Percentiles rank a stretch among this genome's conserved stretches.
phyloP scores from a whole-genome alignment of 2,797 vertebrate species.

The Gadopsis bispinosus region DNA sequence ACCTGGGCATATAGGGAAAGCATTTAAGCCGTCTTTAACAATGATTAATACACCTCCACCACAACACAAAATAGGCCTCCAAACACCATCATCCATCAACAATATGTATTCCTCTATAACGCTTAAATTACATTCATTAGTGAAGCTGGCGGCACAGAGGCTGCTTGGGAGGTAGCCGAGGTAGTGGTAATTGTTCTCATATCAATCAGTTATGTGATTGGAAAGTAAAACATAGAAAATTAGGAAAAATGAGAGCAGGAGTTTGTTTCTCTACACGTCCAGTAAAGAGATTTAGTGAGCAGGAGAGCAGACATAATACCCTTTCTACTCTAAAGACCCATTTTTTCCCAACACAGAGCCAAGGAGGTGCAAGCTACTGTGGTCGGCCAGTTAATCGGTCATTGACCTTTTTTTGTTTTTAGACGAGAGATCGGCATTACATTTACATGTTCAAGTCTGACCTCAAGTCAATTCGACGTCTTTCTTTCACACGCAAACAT shows the following conservation, averaged over 20 bases:
- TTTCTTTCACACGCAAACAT: neutral
- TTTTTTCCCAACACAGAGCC: constrained; percentile 6
- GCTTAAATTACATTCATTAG: constrained; percentile 76
- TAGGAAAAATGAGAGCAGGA: constrained; percentile 53
- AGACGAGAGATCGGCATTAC: neutral
- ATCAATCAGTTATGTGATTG: constrained; percentile 65
- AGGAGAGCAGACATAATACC: constrained; percentile 20
- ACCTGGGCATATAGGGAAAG: constrained; percentile 68
- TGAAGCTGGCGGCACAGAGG: constrained; percentile 27
- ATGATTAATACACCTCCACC: constrained; percentile 77
- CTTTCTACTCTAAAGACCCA: constrained; percentile 2
- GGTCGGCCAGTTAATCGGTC: constrained; percentile 10
- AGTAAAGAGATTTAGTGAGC: constrained; percentile 10
- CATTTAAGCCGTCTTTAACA: constrained; percentile 78
- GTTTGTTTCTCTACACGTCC: constrained; percentile 39
- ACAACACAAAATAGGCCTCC: constrained; percentile 64
- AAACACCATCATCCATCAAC: constrained; percentile 74
- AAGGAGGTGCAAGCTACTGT: neutral
- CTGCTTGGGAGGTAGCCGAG: constrained; percentile 49
- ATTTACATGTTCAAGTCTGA: constrained; percentile 1
- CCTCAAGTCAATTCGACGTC: neutral
- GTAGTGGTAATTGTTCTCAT: constrained; percentile 54
- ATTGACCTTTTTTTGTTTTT: neutral
- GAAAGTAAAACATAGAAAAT: constrained; percentile 68
- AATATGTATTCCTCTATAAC: constrained; percentile 73